phyloP scores from a whole-genome alignment of 2,888 invertebrate genomes.

The Noctua fimbriata region DNA sequence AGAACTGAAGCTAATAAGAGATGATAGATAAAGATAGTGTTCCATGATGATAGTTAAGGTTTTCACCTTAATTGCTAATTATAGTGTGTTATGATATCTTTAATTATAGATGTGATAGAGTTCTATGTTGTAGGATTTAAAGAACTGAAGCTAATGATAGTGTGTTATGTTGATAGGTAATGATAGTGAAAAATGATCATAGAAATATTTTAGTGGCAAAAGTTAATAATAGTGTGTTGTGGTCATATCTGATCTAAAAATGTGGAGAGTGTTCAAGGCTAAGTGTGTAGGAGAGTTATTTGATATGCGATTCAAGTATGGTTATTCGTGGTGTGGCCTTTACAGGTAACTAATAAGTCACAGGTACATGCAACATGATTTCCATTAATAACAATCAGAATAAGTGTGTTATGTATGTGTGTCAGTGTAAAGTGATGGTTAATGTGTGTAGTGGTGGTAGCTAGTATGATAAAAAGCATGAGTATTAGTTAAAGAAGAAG shows the following conservation, averaged over 20 bases:
- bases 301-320: not conserved
- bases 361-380: not conserved
- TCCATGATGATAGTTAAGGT: not conserved
- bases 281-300: not conserved
- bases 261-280: not conserved
- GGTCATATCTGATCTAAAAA: not conserved
- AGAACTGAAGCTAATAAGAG: not conserved
- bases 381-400: not conserved
- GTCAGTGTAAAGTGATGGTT: no score
- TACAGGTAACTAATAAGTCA: not conserved
- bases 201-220: not conserved
- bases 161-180: no score
- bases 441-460: not conserved
- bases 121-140: not conserved
- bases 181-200: not conserved
- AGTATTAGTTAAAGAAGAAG: not conserved
- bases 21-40: no score
- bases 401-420: not conserved
- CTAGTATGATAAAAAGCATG: not conserved
- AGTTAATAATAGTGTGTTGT: not conserved
- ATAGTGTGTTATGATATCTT: no score
- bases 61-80: no score
- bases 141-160: not conserved
- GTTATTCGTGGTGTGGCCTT: not conserved
- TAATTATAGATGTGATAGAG: not conserved